Evolutionary conservation across 2,888 invertebrate genomes (phyloP).

Genomic region (Drosophila austrosaltans): DNA sequence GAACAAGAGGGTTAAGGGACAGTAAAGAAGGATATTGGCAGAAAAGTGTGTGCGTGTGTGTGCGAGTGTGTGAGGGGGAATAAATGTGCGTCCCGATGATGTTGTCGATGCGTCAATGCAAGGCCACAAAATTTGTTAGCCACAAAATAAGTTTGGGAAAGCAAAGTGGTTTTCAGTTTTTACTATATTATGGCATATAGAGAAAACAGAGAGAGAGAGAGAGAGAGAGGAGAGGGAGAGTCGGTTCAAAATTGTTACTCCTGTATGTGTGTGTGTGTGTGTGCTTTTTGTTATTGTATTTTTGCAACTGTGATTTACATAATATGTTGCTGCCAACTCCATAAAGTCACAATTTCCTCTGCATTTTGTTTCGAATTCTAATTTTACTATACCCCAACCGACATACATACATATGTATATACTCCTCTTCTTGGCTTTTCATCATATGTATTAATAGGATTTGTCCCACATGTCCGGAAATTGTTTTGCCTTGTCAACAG

Average conservation of each 20-base stretch:
- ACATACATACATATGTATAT: too few relatives aligned
- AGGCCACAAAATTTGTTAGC: conserved; percentile 63
- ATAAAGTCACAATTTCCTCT: conserved; percentile 69
- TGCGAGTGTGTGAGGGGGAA: neutral
- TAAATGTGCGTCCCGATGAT: conserved; percentile 42
- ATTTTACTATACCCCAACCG: neutral
- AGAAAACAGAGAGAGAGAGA: conserved; percentile 4
- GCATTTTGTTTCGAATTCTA: conserved; percentile 11
- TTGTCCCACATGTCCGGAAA: conserved; percentile 53
- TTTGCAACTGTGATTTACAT: conserved; percentile 69
- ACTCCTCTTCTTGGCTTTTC: neutral
- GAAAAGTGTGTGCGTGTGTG: neutral
- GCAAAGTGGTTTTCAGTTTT: conserved; percentile 65
- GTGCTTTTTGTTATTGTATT: too few relatives aligned
- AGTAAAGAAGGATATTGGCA: neutral
- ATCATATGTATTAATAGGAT: conserved; percentile 11
- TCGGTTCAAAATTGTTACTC: conserved; percentile 23
- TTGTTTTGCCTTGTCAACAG: conserved; percentile 45
- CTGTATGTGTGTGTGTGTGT: neutral
- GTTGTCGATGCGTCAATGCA: conserved; percentile 64
- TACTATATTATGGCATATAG: conserved; percentile 23
- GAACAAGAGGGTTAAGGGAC: neutral
- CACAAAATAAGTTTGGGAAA: conserved; percentile 72
- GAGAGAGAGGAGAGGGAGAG: neutral
- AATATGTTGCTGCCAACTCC: conserved; percentile 60